Evolutionary conservation across 2,888 invertebrate genomes (phyloP), one percentile per base, ranked within the genome.

Genomic region (Thalpophila matura): DNA sequence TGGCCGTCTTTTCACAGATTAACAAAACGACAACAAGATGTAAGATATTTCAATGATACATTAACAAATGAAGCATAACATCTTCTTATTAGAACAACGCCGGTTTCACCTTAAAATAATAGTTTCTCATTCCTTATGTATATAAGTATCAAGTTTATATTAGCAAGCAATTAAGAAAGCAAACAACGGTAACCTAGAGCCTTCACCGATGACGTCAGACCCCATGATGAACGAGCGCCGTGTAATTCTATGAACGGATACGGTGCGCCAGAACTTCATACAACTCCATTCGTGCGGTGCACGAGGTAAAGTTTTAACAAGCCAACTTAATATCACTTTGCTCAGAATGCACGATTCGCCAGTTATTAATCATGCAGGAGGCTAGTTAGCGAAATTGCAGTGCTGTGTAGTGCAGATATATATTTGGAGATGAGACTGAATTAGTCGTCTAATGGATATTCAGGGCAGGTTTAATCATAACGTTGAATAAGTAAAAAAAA

Each of bases 301-400:
- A 86, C 86, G 86, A 84, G 86, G 67, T 89, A 90, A 94, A 94
- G 94, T 95, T 95, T 94, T 95, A 95, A 95, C 95, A 94, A 95
- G 94, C 92, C 93, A 94, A 95, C 95, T 95, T 94, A 94, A 94
- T 95, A 94, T 94, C 95, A 94, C 93, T 94, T 92, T 89, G 87
- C 90, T 81, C 87, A 88, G 90, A 91, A 93, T 92, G 90, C 92
- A 89, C 91, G 90, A 93, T 92, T 91, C 93, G 87, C 91, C 90
- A 86, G 91, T 89, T 93, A 93, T 95, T 94, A 94, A 94, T 95
- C 94, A 94, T 92, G 89, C 91, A 91, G 86, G 90, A 91, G 89
- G 89, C 93, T 94, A 94, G 94, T 94, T 94, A 93, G 90, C 86
- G 74, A 89, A 91, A 92, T 90, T 91, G 85, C 87, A 89, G 89